These are phyloP conservation scores for Leucania comma DNA, from an alignment of 2,888 invertebrate genomes.

Conservation along the genomic window DNA sequence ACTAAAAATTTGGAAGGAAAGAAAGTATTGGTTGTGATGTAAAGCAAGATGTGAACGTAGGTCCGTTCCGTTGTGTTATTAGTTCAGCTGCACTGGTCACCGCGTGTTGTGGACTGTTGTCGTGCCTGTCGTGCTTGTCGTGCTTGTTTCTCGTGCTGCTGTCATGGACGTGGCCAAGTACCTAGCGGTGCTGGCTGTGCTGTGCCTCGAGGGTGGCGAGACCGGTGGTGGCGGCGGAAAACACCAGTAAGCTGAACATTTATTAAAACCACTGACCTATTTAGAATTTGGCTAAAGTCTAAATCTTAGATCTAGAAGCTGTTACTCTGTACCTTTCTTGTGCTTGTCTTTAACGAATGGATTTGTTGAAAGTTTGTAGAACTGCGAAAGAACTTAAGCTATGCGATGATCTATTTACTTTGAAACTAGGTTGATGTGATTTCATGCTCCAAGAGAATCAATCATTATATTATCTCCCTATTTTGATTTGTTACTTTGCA, in stretches of 20 bases:
- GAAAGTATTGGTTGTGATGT: constrained; percentile 76
- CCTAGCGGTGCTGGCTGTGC: constrained; percentile 77
- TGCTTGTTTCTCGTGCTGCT: constrained; percentile 40
- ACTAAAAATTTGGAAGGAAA: constrained; percentile 74
- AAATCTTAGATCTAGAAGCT: not conserved
- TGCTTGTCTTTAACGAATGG: not conserved
- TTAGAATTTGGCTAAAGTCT: constrained; percentile 2
- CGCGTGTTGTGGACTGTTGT: constrained; percentile 70
- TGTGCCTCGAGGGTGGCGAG: constrained; percentile 79
- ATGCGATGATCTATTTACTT: constrained; percentile 24
- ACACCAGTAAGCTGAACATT: constrained; percentile 81
- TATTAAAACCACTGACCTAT: constrained; percentile 3
- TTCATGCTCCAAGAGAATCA: constrained; percentile 24
- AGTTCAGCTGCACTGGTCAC: constrained; percentile 68
- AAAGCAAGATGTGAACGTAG: constrained; percentile 83
- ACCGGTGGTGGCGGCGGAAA: constrained; percentile 85
- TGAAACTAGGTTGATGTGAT: constrained; percentile 13
- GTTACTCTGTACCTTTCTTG: not conserved
- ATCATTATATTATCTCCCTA: constrained; percentile 1
- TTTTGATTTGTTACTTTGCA: constrained; percentile 8
- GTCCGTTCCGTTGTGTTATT: constrained; percentile 67
- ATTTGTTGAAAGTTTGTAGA: not conserved
- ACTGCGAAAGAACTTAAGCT: constrained; percentile 36
- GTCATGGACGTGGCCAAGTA: constrained; percentile 81
- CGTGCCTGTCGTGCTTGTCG: constrained; percentile 51